phyloP scores from a whole-genome alignment of 2,113 vertebrate genomes.

The Oophaga pumilio region DNA sequence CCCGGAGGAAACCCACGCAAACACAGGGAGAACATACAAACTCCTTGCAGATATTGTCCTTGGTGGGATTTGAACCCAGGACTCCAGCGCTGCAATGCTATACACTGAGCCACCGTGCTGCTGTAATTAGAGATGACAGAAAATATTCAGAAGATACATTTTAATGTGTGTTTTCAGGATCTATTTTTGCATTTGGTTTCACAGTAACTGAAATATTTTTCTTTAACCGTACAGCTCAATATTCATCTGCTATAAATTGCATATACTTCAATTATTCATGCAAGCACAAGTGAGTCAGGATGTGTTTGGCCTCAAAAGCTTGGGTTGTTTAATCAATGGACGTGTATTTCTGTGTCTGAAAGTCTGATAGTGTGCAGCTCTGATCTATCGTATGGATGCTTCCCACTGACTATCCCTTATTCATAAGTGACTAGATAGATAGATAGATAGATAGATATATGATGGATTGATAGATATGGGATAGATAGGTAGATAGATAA shows the following conservation, averaged over 20 bases:
- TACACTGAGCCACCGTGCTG: too few relatives aligned
- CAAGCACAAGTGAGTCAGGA: constrained; percentile 9
- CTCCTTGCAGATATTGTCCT: too few relatives aligned
- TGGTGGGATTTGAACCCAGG: too few relatives aligned
- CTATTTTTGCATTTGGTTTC: background rate
- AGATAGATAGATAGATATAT: too few relatives aligned
- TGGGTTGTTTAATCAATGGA: constrained; percentile 34
- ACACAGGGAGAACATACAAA: too few relatives aligned
- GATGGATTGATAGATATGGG: too few relatives aligned
- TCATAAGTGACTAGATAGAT: background rate
- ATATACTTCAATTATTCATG: constrained; percentile 44
- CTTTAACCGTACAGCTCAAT: background rate
- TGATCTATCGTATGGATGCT: background rate
- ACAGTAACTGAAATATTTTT: background rate
- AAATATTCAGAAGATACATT: background rate
- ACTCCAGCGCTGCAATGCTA: too few relatives aligned
- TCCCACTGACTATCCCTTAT: background rate
- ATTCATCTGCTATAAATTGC: constrained; percentile 26
- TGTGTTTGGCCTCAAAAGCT: constrained; percentile 21
- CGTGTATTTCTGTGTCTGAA: constrained; percentile 1
- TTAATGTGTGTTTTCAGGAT: background rate
- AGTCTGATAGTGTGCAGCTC: constrained; percentile 2
- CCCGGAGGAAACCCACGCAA: too few relatives aligned
- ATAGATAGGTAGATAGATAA: background rate
- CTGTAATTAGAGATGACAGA: background rate